A percentile compares a stretch with the other conserved stretches of the same genome.
Conservation (phyloP, 2,797 vertebrate genomes). For the Acrossocheilus fasciatus region DNA sequence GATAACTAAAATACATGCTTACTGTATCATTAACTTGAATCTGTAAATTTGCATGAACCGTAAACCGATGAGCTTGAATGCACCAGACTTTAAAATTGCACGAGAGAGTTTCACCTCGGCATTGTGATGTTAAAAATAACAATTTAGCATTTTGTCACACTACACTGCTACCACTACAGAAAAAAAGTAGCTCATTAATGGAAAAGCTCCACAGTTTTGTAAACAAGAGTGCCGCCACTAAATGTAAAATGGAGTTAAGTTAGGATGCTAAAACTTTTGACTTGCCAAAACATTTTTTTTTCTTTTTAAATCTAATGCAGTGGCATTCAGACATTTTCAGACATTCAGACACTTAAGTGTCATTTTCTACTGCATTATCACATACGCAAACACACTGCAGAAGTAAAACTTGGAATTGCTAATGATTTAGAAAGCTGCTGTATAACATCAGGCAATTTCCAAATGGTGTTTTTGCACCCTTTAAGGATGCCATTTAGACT, state of each 20-base stretch:
- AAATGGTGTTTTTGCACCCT: background rate
- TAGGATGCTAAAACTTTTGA: too few species aligned
- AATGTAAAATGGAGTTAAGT: background rate
- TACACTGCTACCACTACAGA: background rate
- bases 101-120: background rate
- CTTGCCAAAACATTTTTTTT: background rate
- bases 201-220: background rate
- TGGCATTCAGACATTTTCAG: background rate
- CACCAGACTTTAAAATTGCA: background rate
- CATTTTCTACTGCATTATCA: background rate
- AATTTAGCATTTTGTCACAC: background rate
- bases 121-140: background rate
- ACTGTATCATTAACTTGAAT: background rate
- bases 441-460: slow-evolving; percentile 62
- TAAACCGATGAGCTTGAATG: background rate
- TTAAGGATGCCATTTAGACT: background rate
- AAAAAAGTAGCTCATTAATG: background rate
- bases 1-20: background rate
- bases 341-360: background rate
- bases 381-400: slow-evolving; percentile 66
- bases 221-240: background rate
- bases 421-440: slow-evolving; percentile 80
- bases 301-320: background rate
- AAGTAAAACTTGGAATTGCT: slow-evolving; percentile 77
- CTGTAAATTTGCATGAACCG: background rate